Conservation (phyloP, 1,140 invertebrate species). For the Eueides isabella region DNA sequence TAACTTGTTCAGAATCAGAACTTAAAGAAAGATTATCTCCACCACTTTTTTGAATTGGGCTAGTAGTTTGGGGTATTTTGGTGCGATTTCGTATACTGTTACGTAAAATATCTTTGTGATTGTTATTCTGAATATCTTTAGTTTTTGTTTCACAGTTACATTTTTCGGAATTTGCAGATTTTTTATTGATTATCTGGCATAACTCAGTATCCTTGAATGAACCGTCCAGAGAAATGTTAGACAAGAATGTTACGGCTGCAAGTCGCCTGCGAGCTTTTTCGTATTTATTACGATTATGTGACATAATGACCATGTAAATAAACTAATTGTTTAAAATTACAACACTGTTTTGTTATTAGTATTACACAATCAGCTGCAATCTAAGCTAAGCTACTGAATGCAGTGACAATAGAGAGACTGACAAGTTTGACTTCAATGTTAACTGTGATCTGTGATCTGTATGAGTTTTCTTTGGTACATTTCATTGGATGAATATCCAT, state of each 20-base stretch:
- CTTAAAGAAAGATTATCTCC: constrained; percentile 84
- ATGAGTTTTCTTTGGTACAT: too few relatives aligned
- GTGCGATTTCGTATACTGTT: constrained; percentile 56
- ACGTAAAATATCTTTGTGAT: constrained; percentile 48
- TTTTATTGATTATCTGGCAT: constrained; percentile 58
- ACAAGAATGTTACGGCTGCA: constrained; percentile 94
- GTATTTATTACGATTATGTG: constrained; percentile 70
- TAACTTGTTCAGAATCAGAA: constrained; percentile 86
- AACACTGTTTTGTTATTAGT: background rate
- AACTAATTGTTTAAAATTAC: background rate
- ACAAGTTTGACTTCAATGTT: too few relatives aligned
- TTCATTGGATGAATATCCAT: too few relatives aligned
- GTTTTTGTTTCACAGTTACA: constrained; percentile 49
- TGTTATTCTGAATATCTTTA: constrained; percentile 48
- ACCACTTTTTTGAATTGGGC: constrained; percentile 66
- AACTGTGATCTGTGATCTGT: too few relatives aligned
- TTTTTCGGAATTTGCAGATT: constrained; percentile 58
- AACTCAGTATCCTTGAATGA: constrained; percentile 89
- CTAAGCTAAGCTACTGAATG: background rate
- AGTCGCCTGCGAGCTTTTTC: constrained; percentile 85
- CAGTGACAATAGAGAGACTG: background rate
- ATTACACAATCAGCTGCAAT: constrained; percentile 8
- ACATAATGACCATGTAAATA: constrained; percentile 46
- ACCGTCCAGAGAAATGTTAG: constrained; percentile 97
- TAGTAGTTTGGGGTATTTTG: constrained; percentile 50